A percentile compares a stretch with the other conserved stretches of the same genome.
Conservation (phyloP, 2,113 vertebrate genomes). For the Mustela lutreola region DNA sequence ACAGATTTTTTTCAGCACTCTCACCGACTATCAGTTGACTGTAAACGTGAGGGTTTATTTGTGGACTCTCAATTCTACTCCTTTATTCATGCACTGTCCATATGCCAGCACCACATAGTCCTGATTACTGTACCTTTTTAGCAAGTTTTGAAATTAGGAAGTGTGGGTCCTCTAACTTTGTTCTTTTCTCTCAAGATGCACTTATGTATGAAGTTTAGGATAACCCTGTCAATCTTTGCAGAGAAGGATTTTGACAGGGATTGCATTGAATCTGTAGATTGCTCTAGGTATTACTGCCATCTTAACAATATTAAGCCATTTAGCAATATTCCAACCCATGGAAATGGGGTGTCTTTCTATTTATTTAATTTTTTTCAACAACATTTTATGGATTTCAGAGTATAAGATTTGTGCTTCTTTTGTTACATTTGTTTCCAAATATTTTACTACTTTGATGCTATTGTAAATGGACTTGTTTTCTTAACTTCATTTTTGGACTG, state of each 20-base stretch:
- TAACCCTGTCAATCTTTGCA: background rate
- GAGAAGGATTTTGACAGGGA: background rate
- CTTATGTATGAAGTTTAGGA: background rate
- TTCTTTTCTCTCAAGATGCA: background rate
- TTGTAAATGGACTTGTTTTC: background rate
- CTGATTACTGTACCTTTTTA: background rate
- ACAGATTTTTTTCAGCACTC: too few species aligned
- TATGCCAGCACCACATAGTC: background rate
- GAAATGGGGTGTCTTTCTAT: background rate
- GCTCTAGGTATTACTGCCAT: background rate
- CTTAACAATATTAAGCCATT: background rate
- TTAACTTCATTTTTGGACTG: background rate
- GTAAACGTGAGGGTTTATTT: too few species aligned
- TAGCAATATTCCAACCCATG: background rate
- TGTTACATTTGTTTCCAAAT: background rate
- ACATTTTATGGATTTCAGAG: background rate
- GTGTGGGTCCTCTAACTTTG: background rate
- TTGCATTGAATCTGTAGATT: background rate
- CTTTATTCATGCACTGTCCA: background rate
- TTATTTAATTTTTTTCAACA: background rate
- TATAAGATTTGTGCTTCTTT: background rate
- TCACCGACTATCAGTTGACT: too few species aligned
- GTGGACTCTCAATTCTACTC: background rate
- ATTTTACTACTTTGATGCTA: background rate
- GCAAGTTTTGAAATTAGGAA: background rate